Evolutionary conservation across 2,797 vertebrate species (phyloP), one percentile per base, ranked within the genome.

Genomic region (Acrossocheilus fasciatus): DNA sequence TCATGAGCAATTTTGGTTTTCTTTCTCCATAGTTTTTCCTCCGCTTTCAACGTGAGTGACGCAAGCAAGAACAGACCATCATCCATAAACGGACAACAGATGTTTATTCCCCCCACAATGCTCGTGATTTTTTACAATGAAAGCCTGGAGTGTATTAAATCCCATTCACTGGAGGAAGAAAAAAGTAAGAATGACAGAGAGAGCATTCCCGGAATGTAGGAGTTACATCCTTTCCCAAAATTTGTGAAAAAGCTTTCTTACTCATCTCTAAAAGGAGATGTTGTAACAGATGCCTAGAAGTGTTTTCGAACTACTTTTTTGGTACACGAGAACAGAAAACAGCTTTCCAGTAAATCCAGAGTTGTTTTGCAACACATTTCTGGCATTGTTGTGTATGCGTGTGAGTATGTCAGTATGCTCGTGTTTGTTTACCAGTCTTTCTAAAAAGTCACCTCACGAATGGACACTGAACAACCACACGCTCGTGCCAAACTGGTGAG

Each of bases 161-260:
- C 68, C n/a, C 39, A 81, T 73, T 86, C 54, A 86, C 43, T 66
- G 52, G 66, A 81, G 52, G 68, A 72, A 59, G 23, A 36, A 18
- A 75, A 81, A 12, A 57, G 39, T n/a, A 30, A 41, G 41, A 80
- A 72, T 57, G 45, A 81, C 70, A 64, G 41, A 45, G 17, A 82
- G 39, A 77, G 18, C 69, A 52, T 72, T 78, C 80, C 26, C 26
- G n/a, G 68, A 86, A 79, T 73, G 62, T 87, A 80, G 84, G 59
- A 89, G 74, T 82, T 73, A 74, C 59, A 84, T 86, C 85, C 75
- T 86, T 87, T 89, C 62, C 81, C 73, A 64, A 88, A 91, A 90
- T 59, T 69, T 23, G 26, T 26, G 26, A 26, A 26, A 26, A 26
- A 30, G 70, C 47, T 84, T 78, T 74, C 86, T 88, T 52, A 85